Base-by-base conservation (phyloP, 2,888 invertebrate genomes). In the Zaprionus bogoriensis region DNA sequence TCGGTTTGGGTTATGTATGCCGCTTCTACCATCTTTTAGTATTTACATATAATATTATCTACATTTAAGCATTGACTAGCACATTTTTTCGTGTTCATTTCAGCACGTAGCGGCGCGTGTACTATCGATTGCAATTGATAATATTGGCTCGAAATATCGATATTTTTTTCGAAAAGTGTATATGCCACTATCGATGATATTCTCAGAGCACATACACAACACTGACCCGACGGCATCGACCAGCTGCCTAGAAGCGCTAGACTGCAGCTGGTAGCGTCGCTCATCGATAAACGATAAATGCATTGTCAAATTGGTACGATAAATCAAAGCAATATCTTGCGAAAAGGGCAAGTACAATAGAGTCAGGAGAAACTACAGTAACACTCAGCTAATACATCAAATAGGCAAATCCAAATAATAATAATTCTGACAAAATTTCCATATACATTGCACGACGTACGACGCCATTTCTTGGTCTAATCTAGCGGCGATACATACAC, bases 11-110 rank as follows among this genome's bases (percentile, higher is more conserved):
- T 62, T 50, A 4, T 50, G 28, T 60, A 19, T 57, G 48, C 22
- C 59, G 69, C 66, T 65, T 51, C 44, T 63, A 67, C 42, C 36
- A 55, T 59, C 44, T 66, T 72, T 55, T 19, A 62, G 54, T 67
- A 62, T 63, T 67, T 63, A 66, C 54, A 73, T 57, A 69, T 57
- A 65, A 69, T 57, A 65, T 65, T 65, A 68, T 69, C 64, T 73
- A 73, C 63, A 73, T 62, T 73, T 73, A 64, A 67, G 72, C 68
- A 64, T 73, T 72, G 72, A 73, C 72, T 73, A 73, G 72, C 72
- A 73, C 72, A 72, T 72, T 73, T 71, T 71, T 51, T 72, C 67
- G 68, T 71, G 71, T 67, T 67, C 62, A 70, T 70, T 71, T 71
- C 54, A 62, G 66, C 66, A 71, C 67, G 69, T 69, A 70, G 69